phyloP scores from a whole-genome alignment of 2,888 invertebrate genomes.

The Homarus gammarus region DNA sequence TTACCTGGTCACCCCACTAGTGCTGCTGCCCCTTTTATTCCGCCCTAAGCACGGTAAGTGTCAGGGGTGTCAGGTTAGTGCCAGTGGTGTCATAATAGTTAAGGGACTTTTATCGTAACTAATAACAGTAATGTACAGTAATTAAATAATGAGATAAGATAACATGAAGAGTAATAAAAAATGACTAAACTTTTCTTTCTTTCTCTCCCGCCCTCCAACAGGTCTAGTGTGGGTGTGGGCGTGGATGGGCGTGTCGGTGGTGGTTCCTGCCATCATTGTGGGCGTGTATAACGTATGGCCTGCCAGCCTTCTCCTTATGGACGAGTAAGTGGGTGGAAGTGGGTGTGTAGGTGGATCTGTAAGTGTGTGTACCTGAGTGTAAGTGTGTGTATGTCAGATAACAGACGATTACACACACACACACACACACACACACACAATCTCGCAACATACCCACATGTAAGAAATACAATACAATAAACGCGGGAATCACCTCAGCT shows the following conservation, averaged over 20 bases:
- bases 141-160: too few relatives aligned
- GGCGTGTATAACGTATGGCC: constrained; percentile 44
- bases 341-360: too few relatives aligned
- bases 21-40: constrained; percentile 44
- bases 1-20: constrained; percentile 40
- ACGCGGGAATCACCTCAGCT: too few relatives aligned
- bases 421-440: too few relatives aligned
- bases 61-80: not conserved
- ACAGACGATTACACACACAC: too few relatives aligned
- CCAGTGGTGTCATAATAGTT: not conserved
- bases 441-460: too few relatives aligned
- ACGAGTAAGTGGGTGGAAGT: not conserved
- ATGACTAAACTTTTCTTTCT: too few relatives aligned
- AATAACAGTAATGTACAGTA: not conserved
- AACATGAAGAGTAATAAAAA: too few relatives aligned
- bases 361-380: not conserved
- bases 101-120: not conserved
- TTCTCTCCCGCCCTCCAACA: too few relatives aligned
- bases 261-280: constrained; percentile 34
- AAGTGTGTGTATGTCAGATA: not conserved
- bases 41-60: constrained; percentile 37
- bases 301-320: constrained; percentile 16
- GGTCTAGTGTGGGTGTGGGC: constrained; percentile 30
- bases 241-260: constrained; percentile 30
- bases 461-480: too few relatives aligned